These are phyloP conservation scores for Notechis scutatus DNA, from an alignment of 2,113 vertebrate genomes.

Conservation along the genomic window DNA sequence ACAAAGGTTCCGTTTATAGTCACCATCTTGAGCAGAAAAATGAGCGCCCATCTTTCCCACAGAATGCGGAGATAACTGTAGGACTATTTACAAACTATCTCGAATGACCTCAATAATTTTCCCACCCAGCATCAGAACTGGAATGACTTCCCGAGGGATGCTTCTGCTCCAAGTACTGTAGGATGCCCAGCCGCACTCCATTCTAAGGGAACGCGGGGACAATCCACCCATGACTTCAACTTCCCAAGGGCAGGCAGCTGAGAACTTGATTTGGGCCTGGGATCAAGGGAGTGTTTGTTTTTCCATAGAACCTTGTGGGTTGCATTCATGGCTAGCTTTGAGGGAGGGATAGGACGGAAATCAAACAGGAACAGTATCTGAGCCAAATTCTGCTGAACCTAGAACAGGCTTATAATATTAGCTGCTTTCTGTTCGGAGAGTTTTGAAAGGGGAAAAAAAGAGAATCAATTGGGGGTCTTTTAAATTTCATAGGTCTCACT, in stretches of 20 bases:
- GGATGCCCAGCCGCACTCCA: rapidly evolving
- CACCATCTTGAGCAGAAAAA: background rate
- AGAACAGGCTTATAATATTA: background rate
- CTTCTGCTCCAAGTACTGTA: rapidly evolving
- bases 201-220: constrained; percentile 7
- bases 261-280: background rate
- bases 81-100: background rate
- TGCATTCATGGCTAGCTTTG: background rate
- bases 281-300: background rate
- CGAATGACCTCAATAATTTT: background rate
- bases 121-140: rapidly evolving
- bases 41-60: background rate
- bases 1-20: background rate
- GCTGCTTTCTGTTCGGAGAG: background rate
- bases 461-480: background rate
- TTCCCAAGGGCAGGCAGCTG: background rate
- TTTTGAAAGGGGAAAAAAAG: background rate
- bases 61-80: background rate
- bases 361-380: background rate
- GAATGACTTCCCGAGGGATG: background rate
- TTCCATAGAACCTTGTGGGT: background rate
- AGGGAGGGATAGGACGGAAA: background rate
- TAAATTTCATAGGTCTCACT: background rate
- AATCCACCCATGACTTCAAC: background rate
- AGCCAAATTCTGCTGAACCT: background rate